Evolutionary conservation across 2,888 invertebrate genomes (phyloP).

Genomic region (Torymus aiolomorphi): DNA sequence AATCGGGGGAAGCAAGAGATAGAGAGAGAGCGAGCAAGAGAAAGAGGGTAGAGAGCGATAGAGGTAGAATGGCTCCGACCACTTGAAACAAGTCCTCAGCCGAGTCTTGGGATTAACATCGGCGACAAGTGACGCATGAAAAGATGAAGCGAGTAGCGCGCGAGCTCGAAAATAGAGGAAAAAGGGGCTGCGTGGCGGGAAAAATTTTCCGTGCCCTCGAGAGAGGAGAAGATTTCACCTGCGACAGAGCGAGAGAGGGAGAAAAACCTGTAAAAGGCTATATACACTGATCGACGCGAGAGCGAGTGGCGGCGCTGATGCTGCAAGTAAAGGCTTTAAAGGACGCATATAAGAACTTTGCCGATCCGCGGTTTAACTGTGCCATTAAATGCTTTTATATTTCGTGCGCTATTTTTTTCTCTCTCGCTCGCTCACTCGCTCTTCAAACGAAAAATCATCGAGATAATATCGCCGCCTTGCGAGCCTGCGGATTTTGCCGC

Average conservation of each 20-base stretch:
- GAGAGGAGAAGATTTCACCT: neutral
- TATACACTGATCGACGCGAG: neutral
- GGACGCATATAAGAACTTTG: slow-evolving; percentile 39
- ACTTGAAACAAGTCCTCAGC: neutral
- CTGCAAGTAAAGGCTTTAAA: slow-evolving; percentile 40
- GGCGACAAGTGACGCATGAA: slow-evolving; percentile 45
- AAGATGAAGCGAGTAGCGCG: slow-evolving; percentile 3
- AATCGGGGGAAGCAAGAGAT: neutral
- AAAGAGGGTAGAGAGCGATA: too few species aligned
- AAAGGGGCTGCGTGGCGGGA: neutral
- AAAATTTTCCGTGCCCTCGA: slow-evolving; percentile 7
- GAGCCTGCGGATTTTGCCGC: neutral
- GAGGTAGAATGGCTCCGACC: too few species aligned
- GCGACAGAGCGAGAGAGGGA: slow-evolving; percentile 16
- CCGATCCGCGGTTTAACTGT: slow-evolving; percentile 33
- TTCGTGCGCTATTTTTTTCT: slow-evolving; percentile 15
- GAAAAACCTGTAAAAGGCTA: slow-evolving; percentile 20
- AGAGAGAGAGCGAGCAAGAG: too few species aligned
- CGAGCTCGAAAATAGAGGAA: slow-evolving; percentile 3
- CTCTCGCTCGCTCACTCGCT: neutral
- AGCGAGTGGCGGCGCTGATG: slow-evolving; percentile 36
- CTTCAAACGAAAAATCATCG: slow-evolving; percentile 31
- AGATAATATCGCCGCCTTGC: slow-evolving; percentile 2
- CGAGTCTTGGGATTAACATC: slow-evolving; percentile 34
- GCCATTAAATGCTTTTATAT: slow-evolving; percentile 49